phyloP scores from a whole-genome alignment of 2,888 invertebrate species.

The Lomographa bimaculata region DNA sequence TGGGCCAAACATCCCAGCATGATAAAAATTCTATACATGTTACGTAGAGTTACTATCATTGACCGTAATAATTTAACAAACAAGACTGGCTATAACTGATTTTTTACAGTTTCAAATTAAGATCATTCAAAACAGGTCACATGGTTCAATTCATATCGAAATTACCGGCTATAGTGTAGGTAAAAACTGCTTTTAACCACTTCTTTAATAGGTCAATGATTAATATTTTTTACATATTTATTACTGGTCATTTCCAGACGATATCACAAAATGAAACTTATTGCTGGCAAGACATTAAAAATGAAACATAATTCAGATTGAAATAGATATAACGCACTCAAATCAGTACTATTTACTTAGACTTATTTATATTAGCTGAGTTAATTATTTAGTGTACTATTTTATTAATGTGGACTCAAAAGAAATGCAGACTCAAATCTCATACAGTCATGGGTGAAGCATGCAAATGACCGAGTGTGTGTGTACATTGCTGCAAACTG shows the following conservation, averaged over 20 bases:
- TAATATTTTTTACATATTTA: no score
- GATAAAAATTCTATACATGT: slow-evolving; percentile 17
- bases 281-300: slow-evolving; percentile 2
- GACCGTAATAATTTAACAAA: slow-evolving; percentile 9
- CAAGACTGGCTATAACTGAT: slow-evolving; percentile 35
- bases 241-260: slow-evolving; percentile 9
- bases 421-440: no score
- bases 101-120: slow-evolving; percentile 29
- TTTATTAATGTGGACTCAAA: no score
- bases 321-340: no score
- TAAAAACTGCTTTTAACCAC: slow-evolving; percentile 23
- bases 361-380: no score
- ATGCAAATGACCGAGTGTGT: no score
- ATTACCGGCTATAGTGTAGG: slow-evolving; percentile 26
- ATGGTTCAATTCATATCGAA: slow-evolving; percentile 44
- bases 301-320: no score
- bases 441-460: no score
- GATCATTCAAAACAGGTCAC: slow-evolving; percentile 35
- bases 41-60: no score
- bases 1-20: slow-evolving; percentile 18
- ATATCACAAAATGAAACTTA: slow-evolving; percentile 8
- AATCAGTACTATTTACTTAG: no score
- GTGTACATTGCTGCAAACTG: no score
- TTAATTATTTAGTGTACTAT: no score
- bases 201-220: slow-evolving; percentile 17